Evolutionary conservation across 2,888 invertebrate genomes (phyloP).

Genomic region (Tanytarsus gracilentus): DNA sequence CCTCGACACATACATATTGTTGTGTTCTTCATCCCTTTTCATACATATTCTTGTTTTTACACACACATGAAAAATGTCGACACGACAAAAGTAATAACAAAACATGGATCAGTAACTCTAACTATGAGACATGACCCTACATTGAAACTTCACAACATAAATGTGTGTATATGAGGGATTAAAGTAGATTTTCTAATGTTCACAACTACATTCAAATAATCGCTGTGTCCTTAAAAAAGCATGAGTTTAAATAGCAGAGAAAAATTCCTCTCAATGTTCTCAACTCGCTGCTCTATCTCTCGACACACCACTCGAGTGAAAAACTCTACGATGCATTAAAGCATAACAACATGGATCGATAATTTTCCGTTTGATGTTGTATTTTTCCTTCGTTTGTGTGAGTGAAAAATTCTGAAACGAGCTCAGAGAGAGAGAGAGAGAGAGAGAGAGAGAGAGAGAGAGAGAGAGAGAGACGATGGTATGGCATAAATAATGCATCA

Average conservation of each 20-base stretch:
- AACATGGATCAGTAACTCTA: no score
- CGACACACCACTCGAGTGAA: neutral
- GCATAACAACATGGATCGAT: conserved; percentile 24
- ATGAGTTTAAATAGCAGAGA: neutral
- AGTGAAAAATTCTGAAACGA: neutral
- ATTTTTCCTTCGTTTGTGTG: neutral
- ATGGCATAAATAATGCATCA: no score
- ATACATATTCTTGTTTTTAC: neutral
- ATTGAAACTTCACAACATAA: neutral
- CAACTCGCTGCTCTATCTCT: no score
- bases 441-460: no score
- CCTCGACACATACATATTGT: neutral
- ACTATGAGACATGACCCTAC: conserved; percentile 8
- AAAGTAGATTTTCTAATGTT: conserved; percentile 15
- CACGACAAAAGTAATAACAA: neutral
- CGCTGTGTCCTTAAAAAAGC: neutral
- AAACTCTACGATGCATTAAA: conserved; percentile 24
- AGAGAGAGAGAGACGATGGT: no score
- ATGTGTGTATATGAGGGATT: conserved; percentile 29
- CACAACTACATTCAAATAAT: neutral
- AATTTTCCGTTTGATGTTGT: conserved; percentile 1
- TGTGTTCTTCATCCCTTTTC: neutral
- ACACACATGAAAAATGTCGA: neutral
- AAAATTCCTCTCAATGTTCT: no score
- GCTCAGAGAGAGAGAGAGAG: neutral